Evolutionary conservation across 1,140 invertebrate species (phyloP).

Genomic region (Brachionus paranguensis): DNA sequence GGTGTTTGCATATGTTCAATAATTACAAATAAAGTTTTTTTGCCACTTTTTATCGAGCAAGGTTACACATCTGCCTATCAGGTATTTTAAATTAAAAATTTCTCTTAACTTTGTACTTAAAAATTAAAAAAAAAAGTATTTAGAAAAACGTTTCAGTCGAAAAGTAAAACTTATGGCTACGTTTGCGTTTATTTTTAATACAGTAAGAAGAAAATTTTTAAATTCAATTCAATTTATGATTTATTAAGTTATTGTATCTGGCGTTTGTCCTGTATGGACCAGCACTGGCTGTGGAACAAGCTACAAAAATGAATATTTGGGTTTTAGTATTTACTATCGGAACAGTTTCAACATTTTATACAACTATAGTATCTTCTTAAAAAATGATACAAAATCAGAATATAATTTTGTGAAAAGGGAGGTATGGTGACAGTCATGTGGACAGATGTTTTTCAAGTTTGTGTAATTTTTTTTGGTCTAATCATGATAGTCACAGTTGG

Average conservation of each 20-base stretch:
- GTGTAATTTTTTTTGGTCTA: conserved; percentile 76
- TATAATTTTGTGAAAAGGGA: conserved; percentile 55
- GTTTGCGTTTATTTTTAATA: conserved; percentile 47
- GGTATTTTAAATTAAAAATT: not conserved
- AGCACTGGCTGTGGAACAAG: conserved; percentile 77
- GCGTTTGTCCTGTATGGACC: conserved; percentile 88
- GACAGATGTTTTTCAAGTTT: conserved; percentile 80
- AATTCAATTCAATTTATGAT: not conserved
- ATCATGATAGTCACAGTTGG: conserved; percentile 60
- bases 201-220: conserved; percentile 23
- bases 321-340: conserved; percentile 74
- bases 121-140: conserved; percentile 60
- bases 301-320: conserved; percentile 61
- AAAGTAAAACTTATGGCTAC: conserved; percentile 45
- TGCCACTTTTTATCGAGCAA: conserved; percentile 81
- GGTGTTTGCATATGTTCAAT: conserved; percentile 66
- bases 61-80: conserved; percentile 77
- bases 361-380: conserved; percentile 59
- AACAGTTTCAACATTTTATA: conserved; percentile 76
- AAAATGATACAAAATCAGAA: not conserved
- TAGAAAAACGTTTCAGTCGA: conserved; percentile 60
- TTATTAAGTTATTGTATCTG: conserved; percentile 68
- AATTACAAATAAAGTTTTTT: conserved; percentile 66
- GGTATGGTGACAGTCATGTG: conserved; percentile 85
- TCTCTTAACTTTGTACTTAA: not conserved